Base-by-base conservation (phyloP, 2,888 invertebrate species). In the Drosophila peninsularis region DNA sequence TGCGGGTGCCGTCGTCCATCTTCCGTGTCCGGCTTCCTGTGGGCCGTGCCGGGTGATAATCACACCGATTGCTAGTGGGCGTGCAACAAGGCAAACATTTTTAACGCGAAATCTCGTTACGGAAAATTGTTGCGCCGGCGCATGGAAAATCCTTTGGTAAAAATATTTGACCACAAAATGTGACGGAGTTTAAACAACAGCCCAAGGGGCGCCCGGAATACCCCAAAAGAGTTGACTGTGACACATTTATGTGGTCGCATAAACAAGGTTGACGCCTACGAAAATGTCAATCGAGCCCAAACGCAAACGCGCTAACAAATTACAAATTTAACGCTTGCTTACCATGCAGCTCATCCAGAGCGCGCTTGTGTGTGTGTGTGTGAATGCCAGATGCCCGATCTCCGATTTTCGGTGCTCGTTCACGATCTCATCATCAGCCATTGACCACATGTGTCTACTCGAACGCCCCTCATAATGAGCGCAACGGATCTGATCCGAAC, bases 231-330 rank as follows among this genome's bases (percentile, higher is more conserved):
- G 89, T 88, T 84, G 68, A 34, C 36, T 82, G 80, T 74, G 83
- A 80, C 85, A 84, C 76, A 88, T 83, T 88, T 81, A 88, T 83
- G 76, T 63, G 85, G 71, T 80, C 82, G 71, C 81, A 88, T 89
- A 88, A 89, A 89, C 87, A 88, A 62, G 70, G 90, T 88, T 73
- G 67, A 88, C 90, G 91, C 90, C 90, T 84, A 73, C 91, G 78
- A 82, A 82, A 82, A 62, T 39, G 17, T 49, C 56, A 19, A 49
- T n/a, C n/a, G 34, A 36, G 53, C 47, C 50, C 61, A 55, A 62
- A 34, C 14, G 24, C 50, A 50, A 65, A 50, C 61, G 37, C 49
- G 56, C 44, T 45, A 39, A 65, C 58, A 73, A 68, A 66, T 67
- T 66, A 47, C 45, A 80, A 82, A 78, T 70, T 80, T 60, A 77